These are phyloP conservation scores for Arctocebus calabarensis DNA, from an alignment of 2,797 vertebrate species.

Conservation along the genomic window DNA sequence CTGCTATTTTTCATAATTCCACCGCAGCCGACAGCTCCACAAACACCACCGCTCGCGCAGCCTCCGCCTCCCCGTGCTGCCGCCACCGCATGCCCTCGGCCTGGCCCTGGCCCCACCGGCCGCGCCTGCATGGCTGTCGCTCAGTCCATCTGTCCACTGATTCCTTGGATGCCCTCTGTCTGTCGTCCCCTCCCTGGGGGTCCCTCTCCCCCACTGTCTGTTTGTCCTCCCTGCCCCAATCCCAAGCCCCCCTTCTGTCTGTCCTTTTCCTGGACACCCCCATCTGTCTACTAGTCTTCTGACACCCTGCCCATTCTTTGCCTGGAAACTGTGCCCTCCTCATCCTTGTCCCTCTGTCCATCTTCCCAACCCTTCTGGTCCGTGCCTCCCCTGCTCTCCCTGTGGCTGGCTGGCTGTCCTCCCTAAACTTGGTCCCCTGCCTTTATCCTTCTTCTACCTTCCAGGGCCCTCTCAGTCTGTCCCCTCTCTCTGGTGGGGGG, in stretches of 20 bases:
- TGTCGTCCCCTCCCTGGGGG: background rate
- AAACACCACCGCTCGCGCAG: conserved; percentile 82
- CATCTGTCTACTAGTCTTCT: background rate
- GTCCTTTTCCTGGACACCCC: background rate
- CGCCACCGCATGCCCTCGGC: conserved; percentile 75
- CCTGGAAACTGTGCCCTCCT: background rate
- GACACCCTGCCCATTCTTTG: background rate
- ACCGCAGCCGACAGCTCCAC: conserved; percentile 91
- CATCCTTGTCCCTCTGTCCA: background rate
- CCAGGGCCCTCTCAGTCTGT: background rate
- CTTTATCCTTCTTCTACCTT: background rate
- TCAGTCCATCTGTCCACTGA: conserved; percentile 55
- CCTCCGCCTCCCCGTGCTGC: conserved; percentile 79
- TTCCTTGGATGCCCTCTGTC: background rate
- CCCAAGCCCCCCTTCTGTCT: background rate
- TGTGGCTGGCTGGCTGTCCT: background rate
- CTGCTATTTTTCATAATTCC: conserved; percentile 99
- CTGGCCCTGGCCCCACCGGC: conserved; percentile 70
- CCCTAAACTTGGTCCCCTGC: too few relatives aligned
- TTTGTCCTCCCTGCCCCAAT: background rate
- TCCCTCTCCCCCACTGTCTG: background rate
- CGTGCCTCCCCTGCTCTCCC: background rate
- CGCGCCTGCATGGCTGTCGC: background rate
- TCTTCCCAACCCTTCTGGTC: too few relatives aligned
- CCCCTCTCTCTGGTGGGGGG: background rate